Evolutionary conservation across 2,797 vertebrate species (phyloP), one percentile per base, ranked within the genome.

Genomic region (Chelmon rostratus): DNA sequence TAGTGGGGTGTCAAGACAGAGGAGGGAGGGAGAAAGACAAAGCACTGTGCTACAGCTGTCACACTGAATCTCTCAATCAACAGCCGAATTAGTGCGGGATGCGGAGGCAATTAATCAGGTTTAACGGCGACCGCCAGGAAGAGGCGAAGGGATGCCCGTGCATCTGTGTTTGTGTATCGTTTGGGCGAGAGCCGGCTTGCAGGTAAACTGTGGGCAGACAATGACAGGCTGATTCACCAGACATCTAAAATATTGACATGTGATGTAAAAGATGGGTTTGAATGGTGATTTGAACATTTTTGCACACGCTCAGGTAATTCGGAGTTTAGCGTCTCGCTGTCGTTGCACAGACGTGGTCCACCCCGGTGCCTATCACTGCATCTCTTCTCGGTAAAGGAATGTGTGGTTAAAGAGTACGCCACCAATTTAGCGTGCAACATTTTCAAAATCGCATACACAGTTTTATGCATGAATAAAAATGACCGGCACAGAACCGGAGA

Each of bases 91-190:
- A 89, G 73, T 59, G 72, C 74, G 13, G 73, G 86, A 87, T 64
- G 56, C 31, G 35, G 76, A 83, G 85, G 82, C 85, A 88, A 90
- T 87, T 90, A 88, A 91, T 92, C 78, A 83, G 84, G 75, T 86
- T 78, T 74, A 82, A 77, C 62, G 46, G 71, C 37, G 5, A 71
- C 73, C 33, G 40, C 33, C 50, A 68, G 68, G 76, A 77, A 50
- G 73, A 46, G 31, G 35, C 1, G 0, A 23, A n/a, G 28, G 59
- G 7, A 46, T 71, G 77, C 46, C 72, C 59, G 25, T 68, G 10
- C 59, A 54, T 70, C 31, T 56, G 81, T 66, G 83, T 59, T 8
- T 80, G 78, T 58, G 40, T 31, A 23, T n/a, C 0, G 49, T 77
- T 68, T 53, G 59, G 13, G 37, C 64, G 28, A 10, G 31, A 69